Evolutionary conservation across 2,797 vertebrate species (phyloP).

Genomic region (Streptopelia turtur): DNA sequence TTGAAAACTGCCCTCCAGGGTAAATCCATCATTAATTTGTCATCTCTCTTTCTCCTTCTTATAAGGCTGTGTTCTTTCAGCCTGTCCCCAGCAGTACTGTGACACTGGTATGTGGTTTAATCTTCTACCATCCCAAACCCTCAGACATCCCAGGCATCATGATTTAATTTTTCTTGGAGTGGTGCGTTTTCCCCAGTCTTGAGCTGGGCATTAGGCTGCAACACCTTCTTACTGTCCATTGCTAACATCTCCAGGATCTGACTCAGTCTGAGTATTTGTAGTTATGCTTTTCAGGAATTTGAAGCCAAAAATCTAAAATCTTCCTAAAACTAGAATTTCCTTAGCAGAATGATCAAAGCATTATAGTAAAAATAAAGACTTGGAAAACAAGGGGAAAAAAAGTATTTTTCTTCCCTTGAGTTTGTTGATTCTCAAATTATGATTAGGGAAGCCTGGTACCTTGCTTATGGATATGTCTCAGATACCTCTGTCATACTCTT

Average conservation of each 20-base stretch:
- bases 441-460: background rate
- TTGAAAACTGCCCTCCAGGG: background rate
- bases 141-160: background rate
- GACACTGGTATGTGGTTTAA: background rate
- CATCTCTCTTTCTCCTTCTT: background rate
- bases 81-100: background rate
- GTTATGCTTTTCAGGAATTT: background rate
- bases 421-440: background rate
- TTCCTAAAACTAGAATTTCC: background rate
- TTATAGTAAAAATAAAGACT: background rate
- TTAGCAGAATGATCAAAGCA: background rate
- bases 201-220: background rate
- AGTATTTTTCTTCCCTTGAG: background rate
- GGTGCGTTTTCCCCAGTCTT: background rate
- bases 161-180: background rate
- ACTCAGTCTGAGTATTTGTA: background rate
- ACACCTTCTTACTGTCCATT: background rate
- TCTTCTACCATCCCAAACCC: background rate
- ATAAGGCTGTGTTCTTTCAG: background rate
- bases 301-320: background rate
- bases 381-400: background rate
- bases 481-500: background rate
- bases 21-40: background rate
- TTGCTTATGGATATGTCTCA: background rate
- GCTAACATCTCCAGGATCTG: background rate